phyloP scores from a whole-genome alignment of 2,888 invertebrate species.

The Anarsia innoxiella region DNA sequence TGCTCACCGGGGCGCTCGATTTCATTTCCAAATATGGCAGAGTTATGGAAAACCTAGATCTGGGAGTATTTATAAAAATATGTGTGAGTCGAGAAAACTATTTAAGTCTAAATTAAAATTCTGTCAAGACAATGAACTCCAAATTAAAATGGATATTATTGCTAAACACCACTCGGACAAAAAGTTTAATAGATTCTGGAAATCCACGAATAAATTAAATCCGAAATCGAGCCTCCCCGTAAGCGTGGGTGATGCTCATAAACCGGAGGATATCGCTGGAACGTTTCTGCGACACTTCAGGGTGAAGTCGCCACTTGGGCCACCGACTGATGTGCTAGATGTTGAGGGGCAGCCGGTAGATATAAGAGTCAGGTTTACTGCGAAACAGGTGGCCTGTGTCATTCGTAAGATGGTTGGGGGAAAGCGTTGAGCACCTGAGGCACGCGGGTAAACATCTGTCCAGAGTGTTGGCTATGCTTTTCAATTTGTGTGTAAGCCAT shows the following conservation, averaged over 20 bases:
- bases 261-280: slow-evolving; percentile 5
- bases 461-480: background rate
- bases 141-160: slow-evolving; percentile 11
- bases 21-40: slow-evolving; percentile 4
- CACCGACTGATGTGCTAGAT: background rate
- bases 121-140: slow-evolving; percentile 11
- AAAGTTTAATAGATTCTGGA: slow-evolving; percentile 10
- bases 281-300: slow-evolving; percentile 4
- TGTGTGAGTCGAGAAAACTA: slow-evolving; percentile 7
- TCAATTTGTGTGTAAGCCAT: background rate
- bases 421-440: background rate
- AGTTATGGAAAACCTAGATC: slow-evolving; percentile 1
- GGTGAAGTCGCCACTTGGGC: background rate
- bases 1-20: slow-evolving; percentile 10
- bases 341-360: background rate
- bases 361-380: background rate
- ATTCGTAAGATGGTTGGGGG: background rate
- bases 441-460: background rate
- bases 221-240: slow-evolving; percentile 6
- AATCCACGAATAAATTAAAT: slow-evolving; percentile 6
- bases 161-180: background rate
- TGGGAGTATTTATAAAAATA: slow-evolving; percentile 10
- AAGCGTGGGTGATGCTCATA: slow-evolving; percentile 4
- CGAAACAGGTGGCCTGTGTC: background rate
- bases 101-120: slow-evolving; percentile 12